Evolutionary conservation across 2,113 vertebrate species (phyloP).

Genomic region (Passer montanus): DNA sequence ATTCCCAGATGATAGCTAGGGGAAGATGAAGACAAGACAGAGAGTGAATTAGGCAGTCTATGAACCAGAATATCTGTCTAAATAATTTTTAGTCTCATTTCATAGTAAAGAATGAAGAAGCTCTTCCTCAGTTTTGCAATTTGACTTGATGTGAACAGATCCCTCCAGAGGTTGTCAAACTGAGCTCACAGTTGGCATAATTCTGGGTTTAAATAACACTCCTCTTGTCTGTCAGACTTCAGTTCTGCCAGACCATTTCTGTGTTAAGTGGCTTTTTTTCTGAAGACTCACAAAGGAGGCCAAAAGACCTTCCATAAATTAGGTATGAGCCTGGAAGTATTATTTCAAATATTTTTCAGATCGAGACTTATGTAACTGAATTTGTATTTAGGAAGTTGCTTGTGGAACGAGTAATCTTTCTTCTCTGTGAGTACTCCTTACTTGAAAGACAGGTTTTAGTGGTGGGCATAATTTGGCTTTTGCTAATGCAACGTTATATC

Average conservation of each 20-base stretch:
- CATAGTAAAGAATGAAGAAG: not conserved
- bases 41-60: conserved; percentile 29
- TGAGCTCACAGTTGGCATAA: conserved; percentile 44
- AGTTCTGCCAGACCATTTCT: conserved; percentile 9
- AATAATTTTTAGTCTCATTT: conserved; percentile 53
- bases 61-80: conserved; percentile 54
- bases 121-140: conserved; percentile 43
- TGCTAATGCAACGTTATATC: not conserved
- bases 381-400: not conserved
- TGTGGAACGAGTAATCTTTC: not conserved
- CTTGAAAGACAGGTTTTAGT: not conserved
- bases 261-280: not conserved
- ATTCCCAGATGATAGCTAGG: not conserved
- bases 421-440: not conserved
- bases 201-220: conserved; percentile 40
- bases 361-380: not conserved
- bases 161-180: conserved; percentile 47
- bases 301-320: not conserved
- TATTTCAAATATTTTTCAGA: not conserved
- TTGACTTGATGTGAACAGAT: conserved; percentile 49
- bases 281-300: not conserved
- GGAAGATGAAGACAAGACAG: not conserved
- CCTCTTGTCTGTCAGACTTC: conserved; percentile 32
- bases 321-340: not conserved
- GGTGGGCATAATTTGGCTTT: not conserved